phyloP scores from a whole-genome alignment of 1,140 invertebrate species.

The Ericerus pela region DNA sequence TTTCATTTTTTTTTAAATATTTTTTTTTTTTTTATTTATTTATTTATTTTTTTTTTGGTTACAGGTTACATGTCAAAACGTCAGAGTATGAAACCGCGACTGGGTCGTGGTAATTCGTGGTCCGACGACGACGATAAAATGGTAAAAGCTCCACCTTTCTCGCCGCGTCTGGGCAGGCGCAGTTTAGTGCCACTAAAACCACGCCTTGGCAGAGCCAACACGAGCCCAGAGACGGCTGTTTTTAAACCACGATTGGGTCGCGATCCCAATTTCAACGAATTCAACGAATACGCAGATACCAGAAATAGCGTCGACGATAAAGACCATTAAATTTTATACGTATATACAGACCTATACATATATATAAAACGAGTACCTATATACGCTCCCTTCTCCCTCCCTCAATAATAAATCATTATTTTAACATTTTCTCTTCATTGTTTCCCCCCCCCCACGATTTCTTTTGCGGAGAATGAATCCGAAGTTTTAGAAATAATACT shows the following conservation, averaged over 20 bases:
- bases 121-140: conserved; percentile 2
- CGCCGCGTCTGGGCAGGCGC: neutral
- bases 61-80: neutral
- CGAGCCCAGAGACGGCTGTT: neutral
- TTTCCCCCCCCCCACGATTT: too few species aligned
- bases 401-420: too few species aligned
- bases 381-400: too few species aligned
- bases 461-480: too few species aligned
- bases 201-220: neutral
- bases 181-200: neutral
- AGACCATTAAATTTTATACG: too few species aligned
- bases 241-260: conserved; percentile 1
- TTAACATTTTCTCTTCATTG: too few species aligned
- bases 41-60: too few species aligned
- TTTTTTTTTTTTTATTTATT: too few species aligned
- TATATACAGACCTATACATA: too few species aligned
- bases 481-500: too few species aligned
- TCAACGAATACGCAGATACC: neutral
- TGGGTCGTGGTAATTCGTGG: neutral
- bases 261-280: conserved; percentile 5
- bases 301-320: neutral
- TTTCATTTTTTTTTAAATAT: too few species aligned
- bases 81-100: conserved; percentile 1
- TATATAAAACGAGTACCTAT: too few species aligned
- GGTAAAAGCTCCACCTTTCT: conserved; percentile 7